Conservation (phyloP, 1,140 invertebrate genomes). For the Trichoplusia ni region DNA sequence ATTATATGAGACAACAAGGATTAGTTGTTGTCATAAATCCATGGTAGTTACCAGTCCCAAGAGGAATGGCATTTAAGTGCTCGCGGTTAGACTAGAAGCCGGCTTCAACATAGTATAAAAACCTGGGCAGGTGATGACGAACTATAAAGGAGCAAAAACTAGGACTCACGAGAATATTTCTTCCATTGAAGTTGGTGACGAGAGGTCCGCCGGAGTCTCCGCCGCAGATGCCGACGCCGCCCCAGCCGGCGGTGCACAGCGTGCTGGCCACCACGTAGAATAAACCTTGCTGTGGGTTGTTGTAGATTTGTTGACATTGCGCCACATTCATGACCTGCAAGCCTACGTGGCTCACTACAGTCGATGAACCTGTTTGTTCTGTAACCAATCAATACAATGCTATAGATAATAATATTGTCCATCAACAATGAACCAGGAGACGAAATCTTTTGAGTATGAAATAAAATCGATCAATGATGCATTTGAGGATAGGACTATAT, state of each 20-base stretch:
- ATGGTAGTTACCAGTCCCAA: no score
- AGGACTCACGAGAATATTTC: constrained; percentile 45
- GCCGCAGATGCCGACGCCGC: constrained; percentile 38
- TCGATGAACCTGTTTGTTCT: constrained; percentile 46
- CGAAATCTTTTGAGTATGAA: neutral
- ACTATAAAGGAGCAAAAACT: no score
- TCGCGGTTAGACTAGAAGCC: no score
- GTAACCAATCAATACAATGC: neutral
- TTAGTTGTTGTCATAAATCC: no score
- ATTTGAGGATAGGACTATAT: neutral
- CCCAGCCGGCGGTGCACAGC: constrained; percentile 46
- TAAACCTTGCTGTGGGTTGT: no score
- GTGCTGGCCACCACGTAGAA: constrained; percentile 34
- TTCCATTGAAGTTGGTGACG: neutral
- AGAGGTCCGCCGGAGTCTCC: constrained; percentile 48
- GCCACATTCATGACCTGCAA: constrained; percentile 53
- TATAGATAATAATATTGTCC: neutral
- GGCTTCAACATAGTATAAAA: no score
- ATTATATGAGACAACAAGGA: no score
- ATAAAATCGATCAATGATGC: neutral
- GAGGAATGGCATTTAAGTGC: no score
- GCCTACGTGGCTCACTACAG: constrained; percentile 49
- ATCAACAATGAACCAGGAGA: no score
- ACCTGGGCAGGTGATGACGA: no score
- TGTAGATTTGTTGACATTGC: constrained; percentile 45